These are phyloP conservation scores for Piprites chloris DNA, from an alignment of 2,113 vertebrate genomes.

Conservation along the genomic window DNA sequence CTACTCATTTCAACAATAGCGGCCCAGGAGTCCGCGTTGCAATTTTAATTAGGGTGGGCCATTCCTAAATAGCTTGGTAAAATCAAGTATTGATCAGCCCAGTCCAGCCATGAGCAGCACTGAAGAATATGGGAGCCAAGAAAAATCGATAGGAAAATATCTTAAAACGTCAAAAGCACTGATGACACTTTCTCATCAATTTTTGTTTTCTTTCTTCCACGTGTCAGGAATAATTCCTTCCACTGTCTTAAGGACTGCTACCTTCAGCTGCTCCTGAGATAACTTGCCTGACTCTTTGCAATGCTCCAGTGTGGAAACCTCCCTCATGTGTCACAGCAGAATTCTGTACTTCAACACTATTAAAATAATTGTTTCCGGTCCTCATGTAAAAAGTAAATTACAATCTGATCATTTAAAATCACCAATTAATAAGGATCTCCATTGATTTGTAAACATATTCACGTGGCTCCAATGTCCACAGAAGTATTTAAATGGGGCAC, in stretches of 20 bases:
- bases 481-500: not conserved
- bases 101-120: slow-evolving; percentile 58
- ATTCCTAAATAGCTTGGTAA: slow-evolving; percentile 74
- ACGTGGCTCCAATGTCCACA: rapidly evolving
- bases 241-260: slow-evolving; percentile 12
- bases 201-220: slow-evolving; percentile 66
- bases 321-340: not conserved
- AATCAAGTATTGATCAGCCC: slow-evolving; percentile 73
- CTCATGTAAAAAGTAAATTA: not conserved
- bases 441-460: not conserved
- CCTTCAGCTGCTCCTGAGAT: slow-evolving; percentile 42
- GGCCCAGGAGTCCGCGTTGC: slow-evolving; percentile 55
- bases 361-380: not conserved
- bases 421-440: not conserved
- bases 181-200: slow-evolving; percentile 71
- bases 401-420: slow-evolving; percentile 19
- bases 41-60: slow-evolving; percentile 74
- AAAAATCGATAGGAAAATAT: slow-evolving; percentile 78
- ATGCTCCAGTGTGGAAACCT: not conserved
- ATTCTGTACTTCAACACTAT: slow-evolving; percentile 23
- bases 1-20: slow-evolving; percentile 71
- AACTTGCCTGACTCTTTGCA: not conserved
- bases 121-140: slow-evolving; percentile 71
- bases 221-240: slow-evolving; percentile 54
- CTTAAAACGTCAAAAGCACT: slow-evolving; percentile 74